Evolutionary conservation across 2,113 vertebrate species (phyloP), one percentile per base, ranked within the genome.

Genomic region (Pygoscelis antarcticus): DNA sequence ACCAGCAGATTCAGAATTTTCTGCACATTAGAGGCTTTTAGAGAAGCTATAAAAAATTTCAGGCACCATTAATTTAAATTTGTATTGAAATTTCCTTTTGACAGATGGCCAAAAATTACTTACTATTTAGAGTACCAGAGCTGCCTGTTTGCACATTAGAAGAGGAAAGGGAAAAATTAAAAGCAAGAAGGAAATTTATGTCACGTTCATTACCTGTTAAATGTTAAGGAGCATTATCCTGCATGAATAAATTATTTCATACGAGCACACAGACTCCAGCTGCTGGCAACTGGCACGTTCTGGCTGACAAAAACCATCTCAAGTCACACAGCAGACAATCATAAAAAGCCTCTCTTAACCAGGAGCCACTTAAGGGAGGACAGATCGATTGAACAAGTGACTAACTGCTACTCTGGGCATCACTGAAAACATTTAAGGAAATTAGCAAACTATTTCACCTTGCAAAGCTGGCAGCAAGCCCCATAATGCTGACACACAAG

Each of bases 41-140:
- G 97, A 98, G 97, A 82, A 98, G 97, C 98, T 97, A 98, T 98
- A 98, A 98, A 98, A 98, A 98, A 98, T 98, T 98, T 98, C 98
- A 98, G 98, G 98, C 98, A 98, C 97, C 98, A 99, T 98, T 98
- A 98, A 99, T 99, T 98, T 98, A 98, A 98, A 99, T 98, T 98
- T 98, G 98, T 98, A 98, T 98, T 98, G 98, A 98, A 99, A 98
- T 98, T 98, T 98, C 97, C 98, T 97, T 98, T 98, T 99, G 98
- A 98, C 98, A 98, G 98, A 98, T 98, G 98, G 98, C 98, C 98
- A 99, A 98, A 98, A 98, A 98, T 98, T 98, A 98, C 98, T 98
- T 98, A 98, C 98, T 98, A 98, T 98, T 98, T 98, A 98, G 98
- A 98, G 97, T 96, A 98, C 97, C 97, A 98, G 98, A 97, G 96